Percentiles rank a stretch among this genome's conserved stretches.
Conservation (phyloP, 2,888 invertebrate genomes). For the Amphipyra berbera region DNA sequence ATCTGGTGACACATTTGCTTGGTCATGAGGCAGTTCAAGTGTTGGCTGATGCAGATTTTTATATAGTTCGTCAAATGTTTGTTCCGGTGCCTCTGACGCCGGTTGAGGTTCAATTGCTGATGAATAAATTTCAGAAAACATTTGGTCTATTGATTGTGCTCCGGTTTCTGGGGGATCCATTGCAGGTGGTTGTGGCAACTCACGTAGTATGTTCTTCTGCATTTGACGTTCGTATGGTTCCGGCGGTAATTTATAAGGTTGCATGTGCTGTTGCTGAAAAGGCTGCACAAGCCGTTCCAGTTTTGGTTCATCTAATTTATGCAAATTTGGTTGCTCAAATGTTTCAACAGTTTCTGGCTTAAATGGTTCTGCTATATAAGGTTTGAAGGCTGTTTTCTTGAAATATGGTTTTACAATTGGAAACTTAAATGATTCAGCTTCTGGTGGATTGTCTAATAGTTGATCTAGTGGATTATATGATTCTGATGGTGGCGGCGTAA, state of each 20-base stretch:
- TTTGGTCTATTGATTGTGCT: slow-evolving; percentile 39
- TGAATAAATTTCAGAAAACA: slow-evolving; percentile 28
- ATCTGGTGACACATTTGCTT: neutral
- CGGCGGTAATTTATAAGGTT: neutral
- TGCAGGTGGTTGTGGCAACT: neutral
- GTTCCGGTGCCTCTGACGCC: slow-evolving; percentile 7
- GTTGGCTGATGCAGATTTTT: slow-evolving; percentile 24
- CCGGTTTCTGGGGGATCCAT: neutral
- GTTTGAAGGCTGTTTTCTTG: slow-evolving; percentile 1
- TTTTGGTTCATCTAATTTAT: neutral
- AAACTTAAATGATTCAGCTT: slow-evolving; percentile 5
- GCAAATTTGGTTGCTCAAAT: slow-evolving; percentile 1
- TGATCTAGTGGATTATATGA: neutral
- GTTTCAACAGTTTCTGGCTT: slow-evolving; percentile 1
- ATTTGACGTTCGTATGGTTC: neutral
- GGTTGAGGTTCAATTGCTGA: neutral
- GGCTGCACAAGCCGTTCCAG: neutral
- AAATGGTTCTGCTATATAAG: neutral
- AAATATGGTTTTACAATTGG: slow-evolving; percentile 3
- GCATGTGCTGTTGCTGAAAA: neutral
- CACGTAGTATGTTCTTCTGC: slow-evolving; percentile 5
- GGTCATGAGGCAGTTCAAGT: slow-evolving; percentile 10
- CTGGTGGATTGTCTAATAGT: neutral
- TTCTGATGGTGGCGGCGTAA: neutral
- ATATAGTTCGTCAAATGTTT: slow-evolving; percentile 48